These are phyloP conservation scores for Galerucella nymphaeae DNA, from an alignment of 2,888 invertebrate species.

Conservation along the genomic window DNA sequence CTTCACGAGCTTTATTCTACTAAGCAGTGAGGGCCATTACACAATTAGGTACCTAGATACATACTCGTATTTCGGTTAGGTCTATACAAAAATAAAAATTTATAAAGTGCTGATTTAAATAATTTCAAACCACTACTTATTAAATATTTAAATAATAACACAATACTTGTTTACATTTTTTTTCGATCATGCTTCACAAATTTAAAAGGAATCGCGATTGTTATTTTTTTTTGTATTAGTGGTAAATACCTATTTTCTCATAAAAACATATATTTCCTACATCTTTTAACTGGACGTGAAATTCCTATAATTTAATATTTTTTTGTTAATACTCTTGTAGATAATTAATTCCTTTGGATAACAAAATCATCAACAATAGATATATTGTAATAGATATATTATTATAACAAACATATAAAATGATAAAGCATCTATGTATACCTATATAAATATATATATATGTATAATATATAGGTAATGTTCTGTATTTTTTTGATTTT, in stretches of 20 bases:
- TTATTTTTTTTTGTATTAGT: slow-evolving; percentile 5
- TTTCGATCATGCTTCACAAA: slow-evolving; percentile 3
- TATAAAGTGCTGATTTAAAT: neutral
- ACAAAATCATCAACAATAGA: slow-evolving; percentile 44
- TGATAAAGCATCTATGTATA: slow-evolving; percentile 39
- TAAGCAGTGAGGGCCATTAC: neutral
- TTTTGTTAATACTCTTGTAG: slow-evolving; percentile 12
- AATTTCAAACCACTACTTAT: neutral
- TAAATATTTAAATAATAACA: neutral
- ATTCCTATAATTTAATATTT: slow-evolving; percentile 14
- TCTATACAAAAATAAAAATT: neutral
- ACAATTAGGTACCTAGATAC: neutral
- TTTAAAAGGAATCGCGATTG: slow-evolving; percentile 2
- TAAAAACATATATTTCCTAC: slow-evolving; percentile 12
- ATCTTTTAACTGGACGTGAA: slow-evolving; percentile 25
- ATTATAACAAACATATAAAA: slow-evolving; percentile 35
- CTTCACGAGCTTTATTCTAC: slow-evolving; percentile 10
- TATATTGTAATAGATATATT: slow-evolving; percentile 27
- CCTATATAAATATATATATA: too few species aligned
- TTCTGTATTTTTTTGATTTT: slow-evolving; percentile 21
- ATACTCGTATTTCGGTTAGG: neutral
- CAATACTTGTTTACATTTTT: neutral
- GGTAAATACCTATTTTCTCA: neutral
- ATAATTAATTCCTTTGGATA: slow-evolving; percentile 39
- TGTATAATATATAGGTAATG: neutral